A percentile compares a stretch with the other conserved stretches of the same genome.
Evolutionary conservation across 1,140 invertebrate genomes (phyloP).

Genomic region (Leptestheria dahalacensis): DNA sequence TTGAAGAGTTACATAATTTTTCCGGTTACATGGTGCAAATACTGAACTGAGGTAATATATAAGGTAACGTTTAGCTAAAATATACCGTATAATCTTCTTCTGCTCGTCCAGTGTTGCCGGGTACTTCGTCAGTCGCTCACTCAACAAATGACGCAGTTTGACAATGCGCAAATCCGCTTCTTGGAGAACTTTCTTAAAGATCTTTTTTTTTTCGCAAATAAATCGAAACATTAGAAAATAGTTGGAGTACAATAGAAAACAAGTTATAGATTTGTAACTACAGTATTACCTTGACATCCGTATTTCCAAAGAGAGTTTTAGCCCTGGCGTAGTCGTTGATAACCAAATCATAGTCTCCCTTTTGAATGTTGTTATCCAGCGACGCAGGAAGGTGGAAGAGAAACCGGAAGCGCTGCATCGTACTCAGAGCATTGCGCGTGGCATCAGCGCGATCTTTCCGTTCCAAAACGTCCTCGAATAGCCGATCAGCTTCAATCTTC

Average conservation of each 20-base stretch:
- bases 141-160: slow-evolving; percentile 60
- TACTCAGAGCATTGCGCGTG: slow-evolving; percentile 82
- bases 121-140: slow-evolving; percentile 68
- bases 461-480: slow-evolving; percentile 86
- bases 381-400: slow-evolving; percentile 87
- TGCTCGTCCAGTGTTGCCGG: slow-evolving; percentile 81
- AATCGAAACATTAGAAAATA: slow-evolving; percentile 4
- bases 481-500: slow-evolving; percentile 73
- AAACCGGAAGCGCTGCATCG: slow-evolving; percentile 78
- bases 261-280: slow-evolving; percentile 31
- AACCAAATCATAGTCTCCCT: slow-evolving; percentile 90
- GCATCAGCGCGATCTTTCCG: slow-evolving; percentile 89
- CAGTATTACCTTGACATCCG: slow-evolving; percentile 55
- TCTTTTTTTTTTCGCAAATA: no score
- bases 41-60: no score
- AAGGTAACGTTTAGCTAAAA: no score
- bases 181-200: slow-evolving; percentile 68
- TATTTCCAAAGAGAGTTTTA: slow-evolving; percentile 89
- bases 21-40: no score
- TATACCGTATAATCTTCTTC: slow-evolving; percentile 73
- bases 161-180: slow-evolving; percentile 82
- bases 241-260: background rate
- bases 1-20: no score
- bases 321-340: slow-evolving; percentile 96
- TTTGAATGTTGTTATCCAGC: slow-evolving; percentile 84